Base-by-base conservation (phyloP, 2,888 invertebrate species). In the Catocala sponsa region DNA sequence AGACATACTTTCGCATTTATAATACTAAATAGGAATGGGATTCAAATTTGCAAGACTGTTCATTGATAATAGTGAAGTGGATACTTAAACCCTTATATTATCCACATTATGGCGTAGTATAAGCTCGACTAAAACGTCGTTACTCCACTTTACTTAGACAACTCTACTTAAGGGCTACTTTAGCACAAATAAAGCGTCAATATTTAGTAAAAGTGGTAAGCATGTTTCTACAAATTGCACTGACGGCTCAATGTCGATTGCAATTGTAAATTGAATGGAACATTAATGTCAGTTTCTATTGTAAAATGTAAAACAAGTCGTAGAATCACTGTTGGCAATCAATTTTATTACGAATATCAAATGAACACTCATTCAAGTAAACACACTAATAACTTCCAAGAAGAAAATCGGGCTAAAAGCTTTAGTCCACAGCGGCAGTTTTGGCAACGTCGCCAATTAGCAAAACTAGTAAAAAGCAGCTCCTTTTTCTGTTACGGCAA, bases 251-350 rank as follows among this genome's bases (percentile, higher is more conserved):
- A 44, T 50, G 50, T 35, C 15, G 11, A 42, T 56, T 43, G 11
- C 25, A n/a, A 46, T 59, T 38, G 41, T 32, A 59, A 52, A 32
- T 41, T 46, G 38, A 47, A 52, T 25, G 11, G 32, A 38, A 52
- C 52, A 33, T 52, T 35, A 57, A 51, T 43, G 44, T 15, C 49
- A 25, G 7, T 51, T 44, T n/a, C 25, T 44, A 10, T 32, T 12
- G 41, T 48, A 13, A 4, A 42, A 12, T 48, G 32, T 10, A 55
- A 32, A 48, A 42, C 43, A 50, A 15, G 13, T 33, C 49, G 7
- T 42, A 13, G 5, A 33, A 12, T 5, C 32, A 41, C 25, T 48
- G 4, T 10, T 35, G 12, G 25, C 47, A 48, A 55, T 55, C n/a
- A 32, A 55, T 15, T 48, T 55, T 41, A 25, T 25, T 32, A 25